These are phyloP conservation scores for Agrochola circellaris DNA, from an alignment of 2,888 invertebrate species.

Conservation along the genomic window DNA sequence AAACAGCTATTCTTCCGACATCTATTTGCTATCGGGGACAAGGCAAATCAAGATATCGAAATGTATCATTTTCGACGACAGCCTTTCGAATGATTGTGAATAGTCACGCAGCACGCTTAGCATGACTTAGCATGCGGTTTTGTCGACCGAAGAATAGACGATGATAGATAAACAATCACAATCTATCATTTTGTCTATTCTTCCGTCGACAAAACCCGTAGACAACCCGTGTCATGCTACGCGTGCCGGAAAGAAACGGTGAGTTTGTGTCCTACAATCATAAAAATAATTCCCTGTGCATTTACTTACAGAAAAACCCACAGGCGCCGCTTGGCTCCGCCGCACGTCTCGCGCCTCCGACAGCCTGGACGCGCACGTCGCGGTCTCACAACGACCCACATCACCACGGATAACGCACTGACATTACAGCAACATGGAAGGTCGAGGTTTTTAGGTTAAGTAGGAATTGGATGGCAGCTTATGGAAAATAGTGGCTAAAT, in stretches of 20 bases:
- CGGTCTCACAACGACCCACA: slow-evolving; percentile 90
- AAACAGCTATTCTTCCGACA: too few species aligned
- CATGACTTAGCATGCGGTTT: too few species aligned
- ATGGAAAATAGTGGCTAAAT: background rate
- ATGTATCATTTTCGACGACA: too few species aligned
- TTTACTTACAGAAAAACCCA: slow-evolving; percentile 24
- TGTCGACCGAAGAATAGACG: too few species aligned
- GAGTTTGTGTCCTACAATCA: background rate
- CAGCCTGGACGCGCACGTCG: slow-evolving; percentile 94
- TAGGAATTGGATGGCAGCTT: slow-evolving; percentile 5
- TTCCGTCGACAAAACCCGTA: too few species aligned
- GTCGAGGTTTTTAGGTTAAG: background rate
- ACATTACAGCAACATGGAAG: slow-evolving; percentile 25
- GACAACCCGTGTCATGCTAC: too few species aligned
- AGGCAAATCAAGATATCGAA: too few species aligned
- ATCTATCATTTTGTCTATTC: too few species aligned
- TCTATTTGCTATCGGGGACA: too few species aligned
- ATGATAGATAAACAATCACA: too few species aligned
- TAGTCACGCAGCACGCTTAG: too few species aligned
- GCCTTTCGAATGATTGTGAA: too few species aligned
- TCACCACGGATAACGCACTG: slow-evolving; percentile 74
- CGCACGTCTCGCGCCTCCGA: slow-evolving; percentile 93
- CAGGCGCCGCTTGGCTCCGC: slow-evolving; percentile 92
- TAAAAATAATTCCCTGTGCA: background rate
- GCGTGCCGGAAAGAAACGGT: background rate